Evolutionary conservation across 2,113 vertebrate genomes (phyloP).

Genomic region (Monopterus albus): DNA sequence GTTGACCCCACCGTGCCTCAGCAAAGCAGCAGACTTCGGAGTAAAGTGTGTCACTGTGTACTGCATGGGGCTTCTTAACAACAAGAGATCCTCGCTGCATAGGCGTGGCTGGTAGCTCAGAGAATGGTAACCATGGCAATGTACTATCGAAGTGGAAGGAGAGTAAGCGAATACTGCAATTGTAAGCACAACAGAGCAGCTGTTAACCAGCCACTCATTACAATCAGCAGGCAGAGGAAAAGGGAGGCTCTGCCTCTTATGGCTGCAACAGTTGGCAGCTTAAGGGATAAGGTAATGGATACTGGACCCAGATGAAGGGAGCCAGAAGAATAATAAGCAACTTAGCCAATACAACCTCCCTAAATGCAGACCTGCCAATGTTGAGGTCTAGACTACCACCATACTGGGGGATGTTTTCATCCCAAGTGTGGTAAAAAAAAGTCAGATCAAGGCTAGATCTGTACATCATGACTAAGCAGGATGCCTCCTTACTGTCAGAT

Average conservation of each 20-base stretch:
- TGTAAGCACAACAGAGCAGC: slow-evolving; percentile 65
- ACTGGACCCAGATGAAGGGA: slow-evolving; percentile 64
- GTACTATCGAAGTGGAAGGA: slow-evolving; percentile 50
- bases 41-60: slow-evolving; percentile 51
- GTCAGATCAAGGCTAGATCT: not conserved
- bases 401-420: too few species aligned
- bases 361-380: too few species aligned
- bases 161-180: slow-evolving; percentile 57
- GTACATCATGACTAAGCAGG: not conserved
- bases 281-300: slow-evolving; percentile 70
- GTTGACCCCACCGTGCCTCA: slow-evolving; percentile 35
- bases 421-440: not conserved
- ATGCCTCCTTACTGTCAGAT: not conserved
- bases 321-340: slow-evolving; percentile 58
- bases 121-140: slow-evolving; percentile 67
- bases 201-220: slow-evolving; percentile 53
- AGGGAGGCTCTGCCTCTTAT: slow-evolving; percentile 41
- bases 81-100: slow-evolving; percentile 34
- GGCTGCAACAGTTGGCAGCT: slow-evolving; percentile 74
- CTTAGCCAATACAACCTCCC: slow-evolving; percentile 33
- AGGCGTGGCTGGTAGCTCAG: slow-evolving; percentile 22
- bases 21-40: slow-evolving; percentile 36
- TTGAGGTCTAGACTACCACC: too few species aligned
- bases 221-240: slow-evolving; percentile 27
- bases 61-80: slow-evolving; percentile 62